These are phyloP conservation scores for Polyommatus iphigenia DNA, from an alignment of 2,888 invertebrate species.

Conservation along the genomic window DNA sequence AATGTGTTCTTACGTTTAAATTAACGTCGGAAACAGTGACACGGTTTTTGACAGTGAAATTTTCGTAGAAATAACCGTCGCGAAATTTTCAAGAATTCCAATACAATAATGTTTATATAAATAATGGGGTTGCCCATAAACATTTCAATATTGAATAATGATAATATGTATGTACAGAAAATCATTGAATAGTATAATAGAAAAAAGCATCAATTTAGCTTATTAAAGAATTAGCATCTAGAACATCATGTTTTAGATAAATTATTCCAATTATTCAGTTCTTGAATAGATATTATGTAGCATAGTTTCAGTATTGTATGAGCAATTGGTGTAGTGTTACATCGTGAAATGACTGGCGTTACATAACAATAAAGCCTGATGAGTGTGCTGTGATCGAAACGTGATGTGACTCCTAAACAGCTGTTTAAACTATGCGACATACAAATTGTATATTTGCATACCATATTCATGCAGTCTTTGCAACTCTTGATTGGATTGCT, in stretches of 20 bases:
- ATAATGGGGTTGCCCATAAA: not conserved
- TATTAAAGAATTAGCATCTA: too few species aligned
- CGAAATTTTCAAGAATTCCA: not conserved
- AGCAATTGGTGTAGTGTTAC: not conserved
- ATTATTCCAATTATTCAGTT: not conserved
- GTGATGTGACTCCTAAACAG: slow-evolving; percentile 14
- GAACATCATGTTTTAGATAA: too few species aligned
- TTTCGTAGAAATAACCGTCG: not conserved
- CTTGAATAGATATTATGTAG: not conserved
- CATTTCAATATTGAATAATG: not conserved
- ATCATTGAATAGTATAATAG: too few species aligned
- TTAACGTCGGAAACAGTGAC: not conserved
- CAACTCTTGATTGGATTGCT: slow-evolving; percentile 4
- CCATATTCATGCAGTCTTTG: slow-evolving; percentile 14
- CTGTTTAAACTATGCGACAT: slow-evolving; percentile 21
- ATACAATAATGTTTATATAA: not conserved
- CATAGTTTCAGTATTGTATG: slow-evolving; percentile 5
- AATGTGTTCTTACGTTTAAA: slow-evolving; percentile 7
- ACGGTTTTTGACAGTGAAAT: not conserved
- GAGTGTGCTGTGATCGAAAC: slow-evolving; percentile 19
- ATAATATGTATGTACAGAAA: not conserved
- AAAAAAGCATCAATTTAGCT: too few species aligned
- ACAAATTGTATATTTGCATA: slow-evolving; percentile 21
- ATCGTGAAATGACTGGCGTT: not conserved
- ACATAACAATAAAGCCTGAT: slow-evolving; percentile 15